Evolutionary conservation across 2,797 vertebrate species (phyloP), one percentile per base, ranked within the genome.

Genomic region (Peromyscus melanophrys): DNA sequence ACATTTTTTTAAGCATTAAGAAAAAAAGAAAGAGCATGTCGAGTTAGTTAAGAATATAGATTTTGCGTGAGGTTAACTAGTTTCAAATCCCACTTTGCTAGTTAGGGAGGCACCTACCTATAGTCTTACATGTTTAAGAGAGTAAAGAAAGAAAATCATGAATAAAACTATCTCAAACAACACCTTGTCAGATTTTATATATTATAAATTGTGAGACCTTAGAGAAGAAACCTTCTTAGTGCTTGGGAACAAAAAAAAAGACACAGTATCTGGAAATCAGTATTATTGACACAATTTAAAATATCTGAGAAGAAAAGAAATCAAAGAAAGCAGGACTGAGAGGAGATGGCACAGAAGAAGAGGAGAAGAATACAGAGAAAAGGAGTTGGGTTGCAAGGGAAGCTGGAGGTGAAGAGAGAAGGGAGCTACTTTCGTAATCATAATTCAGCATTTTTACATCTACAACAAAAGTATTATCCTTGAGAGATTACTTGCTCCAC

Each of bases 401-500:
- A 34, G 16, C 21, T 23, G 11, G 19, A 46, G 37, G 23, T 75
- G 21, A 12, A 11, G 11, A 19, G 31, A 78, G 21, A 4, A 9
- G 9, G 61, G 10, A 52, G 13, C 8, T 0, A 29, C 73, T 96
- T 69, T 69, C 3, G 11, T 52, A 82, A 52, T 80, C 75, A 85
- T 55, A 89, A 92, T 23, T 90, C 63, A 95, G 59, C 31, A 65
- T 43, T 85, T 96, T 85, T 89, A 46, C 61, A 95, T 77, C 11
- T 87, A 55, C n/a, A 61, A 55, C 34, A 95, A 93, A 97, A 78
- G 57, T 31, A 77, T 89, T 94, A 40, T 81, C 23, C 61, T 94
- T 91, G 57, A 96, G 95, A 95, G 17, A 91, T 65, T 84, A 82
- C 61, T 86, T 96, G 55, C 25, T 94, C 29, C 57, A 76, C 40